Evolutionary conservation across 2,797 vertebrate genomes (phyloP).

Genomic region (Periophthalmus magnuspinnatus): DNA sequence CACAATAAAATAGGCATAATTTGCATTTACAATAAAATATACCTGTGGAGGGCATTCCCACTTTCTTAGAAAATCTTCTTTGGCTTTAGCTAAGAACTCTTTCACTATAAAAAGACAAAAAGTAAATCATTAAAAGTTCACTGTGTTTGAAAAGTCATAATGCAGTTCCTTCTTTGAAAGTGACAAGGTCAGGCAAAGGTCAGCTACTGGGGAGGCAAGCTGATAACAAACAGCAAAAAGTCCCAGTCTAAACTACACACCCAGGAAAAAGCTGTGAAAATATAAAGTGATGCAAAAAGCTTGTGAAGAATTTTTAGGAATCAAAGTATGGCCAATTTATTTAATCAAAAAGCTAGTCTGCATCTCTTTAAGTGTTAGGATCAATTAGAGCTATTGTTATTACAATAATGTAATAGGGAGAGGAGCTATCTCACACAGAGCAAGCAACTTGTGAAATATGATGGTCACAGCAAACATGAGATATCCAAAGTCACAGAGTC

Average conservation of each 20-base stretch:
- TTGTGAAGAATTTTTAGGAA: slow-evolving; percentile 40
- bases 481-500: slow-evolving; percentile 84
- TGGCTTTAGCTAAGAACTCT: slow-evolving; percentile 99
- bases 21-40: neutral
- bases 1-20: neutral
- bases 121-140: neutral
- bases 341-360: slow-evolving; percentile 58
- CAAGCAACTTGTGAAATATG: slow-evolving; percentile 68
- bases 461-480: slow-evolving; percentile 79
- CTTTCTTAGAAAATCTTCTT: slow-evolving; percentile 99
- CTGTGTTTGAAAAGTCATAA: slow-evolving; percentile 34
- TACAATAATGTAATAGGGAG: slow-evolving; percentile 45
- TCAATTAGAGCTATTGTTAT: slow-evolving; percentile 11
- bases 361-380: slow-evolving; percentile 73
- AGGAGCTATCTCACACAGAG: slow-evolving; percentile 66
- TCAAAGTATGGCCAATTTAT: slow-evolving; percentile 53
- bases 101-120: slow-evolving; percentile 83
- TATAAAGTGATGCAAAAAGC: slow-evolving; percentile 78
- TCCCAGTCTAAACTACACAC: slow-evolving; percentile 60
- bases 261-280: slow-evolving; percentile 57
- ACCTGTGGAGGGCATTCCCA: slow-evolving; percentile 98
- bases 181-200: slow-evolving; percentile 63
- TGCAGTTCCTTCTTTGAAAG: slow-evolving; percentile 40
- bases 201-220: slow-evolving; percentile 51
- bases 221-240: slow-evolving; percentile 41